Evolutionary conservation across 2,113 vertebrate genomes (phyloP).

Genomic region (Hypanus sabinus): DNA sequence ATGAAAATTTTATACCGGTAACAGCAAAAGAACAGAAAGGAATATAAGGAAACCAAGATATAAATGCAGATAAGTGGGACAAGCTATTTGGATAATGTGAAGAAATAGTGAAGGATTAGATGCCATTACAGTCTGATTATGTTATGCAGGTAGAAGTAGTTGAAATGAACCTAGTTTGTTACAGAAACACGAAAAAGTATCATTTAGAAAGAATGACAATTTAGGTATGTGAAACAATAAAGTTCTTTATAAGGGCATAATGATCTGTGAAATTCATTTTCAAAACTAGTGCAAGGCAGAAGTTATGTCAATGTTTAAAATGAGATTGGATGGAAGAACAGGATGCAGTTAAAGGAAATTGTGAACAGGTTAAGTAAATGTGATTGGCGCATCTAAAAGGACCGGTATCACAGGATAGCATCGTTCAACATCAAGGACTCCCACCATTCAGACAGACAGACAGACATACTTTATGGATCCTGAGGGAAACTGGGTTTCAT

Average conservation of each 20-base stretch:
- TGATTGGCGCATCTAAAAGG: too few relatives aligned
- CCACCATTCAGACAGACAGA: too few relatives aligned
- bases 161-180: not conserved
- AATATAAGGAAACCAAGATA: not conserved
- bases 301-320: not conserved
- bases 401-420: too few relatives aligned
- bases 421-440: too few relatives aligned
- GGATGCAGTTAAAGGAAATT: too few relatives aligned
- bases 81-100: not conserved
- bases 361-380: too few relatives aligned
- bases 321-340: not conserved
- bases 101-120: not conserved
- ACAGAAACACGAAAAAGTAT: not conserved
- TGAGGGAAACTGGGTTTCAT: too few relatives aligned
- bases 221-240: not conserved
- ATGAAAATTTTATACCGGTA: not conserved
- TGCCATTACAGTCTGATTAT: not conserved
- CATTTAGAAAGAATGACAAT: not conserved
- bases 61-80: not conserved
- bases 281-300: not conserved
- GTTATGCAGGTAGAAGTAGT: not conserved
- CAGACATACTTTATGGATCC: too few relatives aligned
- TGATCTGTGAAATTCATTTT: not conserved
- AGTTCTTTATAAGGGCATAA: not conserved
- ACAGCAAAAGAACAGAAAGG: not conserved